Evolutionary conservation across 1,140 invertebrate genomes (phyloP).

Genomic region (Diabrotica undecimpunctata): DNA sequence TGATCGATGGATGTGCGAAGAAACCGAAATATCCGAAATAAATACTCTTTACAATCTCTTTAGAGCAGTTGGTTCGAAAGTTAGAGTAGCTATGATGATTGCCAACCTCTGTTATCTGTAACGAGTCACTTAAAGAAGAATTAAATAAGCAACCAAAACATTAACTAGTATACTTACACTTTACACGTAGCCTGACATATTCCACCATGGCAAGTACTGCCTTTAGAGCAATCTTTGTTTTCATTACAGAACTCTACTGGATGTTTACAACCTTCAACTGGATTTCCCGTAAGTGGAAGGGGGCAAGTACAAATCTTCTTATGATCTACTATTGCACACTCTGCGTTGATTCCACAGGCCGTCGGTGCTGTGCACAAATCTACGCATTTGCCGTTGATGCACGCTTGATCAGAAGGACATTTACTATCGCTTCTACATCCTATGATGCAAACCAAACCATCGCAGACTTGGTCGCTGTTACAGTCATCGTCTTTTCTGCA

Average conservation of each 20-base stretch:
- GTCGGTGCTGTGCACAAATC: conserved; percentile 70
- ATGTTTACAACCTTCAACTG: conserved; percentile 68
- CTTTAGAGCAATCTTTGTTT: conserved; percentile 63
- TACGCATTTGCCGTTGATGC: conserved; percentile 71
- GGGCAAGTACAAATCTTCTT: conserved; percentile 71
- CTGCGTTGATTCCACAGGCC: conserved; percentile 81
- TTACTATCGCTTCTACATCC: conserved; percentile 80
- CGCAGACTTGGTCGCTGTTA: conserved; percentile 77
- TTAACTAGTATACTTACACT: conserved; percentile 45
- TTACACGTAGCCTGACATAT: conserved; percentile 72
- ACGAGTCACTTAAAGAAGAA: no score
- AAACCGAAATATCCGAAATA: no score
- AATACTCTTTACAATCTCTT: no score
- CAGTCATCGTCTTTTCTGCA: conserved; percentile 78
- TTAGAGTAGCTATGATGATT: no score
- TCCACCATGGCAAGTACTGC: conserved; percentile 68
- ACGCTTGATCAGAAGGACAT: conserved; percentile 66
- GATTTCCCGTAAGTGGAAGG: conserved; percentile 67
- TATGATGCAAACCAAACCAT: conserved; percentile 68
- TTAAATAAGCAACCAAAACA: no score
- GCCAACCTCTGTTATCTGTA: no score
- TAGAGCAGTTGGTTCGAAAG: no score
- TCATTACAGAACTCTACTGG: conserved; percentile 58
- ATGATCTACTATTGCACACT: conserved; percentile 68
- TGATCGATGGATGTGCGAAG: no score